Evolutionary conservation across 2,797 vertebrate genomes (phyloP).

Genomic region (Dermochelys coriacea): DNA sequence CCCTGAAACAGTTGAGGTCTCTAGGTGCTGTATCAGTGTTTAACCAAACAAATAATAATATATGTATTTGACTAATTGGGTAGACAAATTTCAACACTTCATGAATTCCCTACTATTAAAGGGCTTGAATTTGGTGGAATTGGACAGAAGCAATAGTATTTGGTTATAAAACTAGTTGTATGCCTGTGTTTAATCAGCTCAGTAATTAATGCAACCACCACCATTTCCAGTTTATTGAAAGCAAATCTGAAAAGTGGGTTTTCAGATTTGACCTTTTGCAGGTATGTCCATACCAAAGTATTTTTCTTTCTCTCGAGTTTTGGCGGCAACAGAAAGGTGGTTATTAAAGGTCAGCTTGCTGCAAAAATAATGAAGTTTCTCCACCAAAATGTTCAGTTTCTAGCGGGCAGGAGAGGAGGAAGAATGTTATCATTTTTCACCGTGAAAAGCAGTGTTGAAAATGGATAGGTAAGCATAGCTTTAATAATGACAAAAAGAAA

Average conservation of each 20-base stretch:
- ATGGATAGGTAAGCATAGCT: neutral
- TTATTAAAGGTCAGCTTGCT: neutral
- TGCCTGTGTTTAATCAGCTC: neutral
- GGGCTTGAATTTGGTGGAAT: conserved; percentile 21
- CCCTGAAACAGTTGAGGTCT: neutral
- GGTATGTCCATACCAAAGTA: neutral
- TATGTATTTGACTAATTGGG: neutral
- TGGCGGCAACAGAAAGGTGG: neutral
- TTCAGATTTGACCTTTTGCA: neutral
- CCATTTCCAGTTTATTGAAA: conserved; percentile 21
- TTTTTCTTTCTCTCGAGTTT: conserved; percentile 29
- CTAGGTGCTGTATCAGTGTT: neutral
- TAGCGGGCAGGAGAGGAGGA: neutral
- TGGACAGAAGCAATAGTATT: neutral
- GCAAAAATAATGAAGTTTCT: neutral
- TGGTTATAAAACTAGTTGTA: conserved; percentile 33
- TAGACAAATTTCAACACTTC: neutral
- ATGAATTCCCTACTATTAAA: neutral
- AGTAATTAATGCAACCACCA: neutral
- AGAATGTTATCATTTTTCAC: neutral
- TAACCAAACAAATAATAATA: neutral
- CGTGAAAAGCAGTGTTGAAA: conserved; percentile 11
- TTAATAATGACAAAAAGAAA: neutral
- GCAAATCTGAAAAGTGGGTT: conserved; percentile 8
- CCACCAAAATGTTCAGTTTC: neutral